Percentiles rank a stretch among this genome's conserved stretches.
phyloP scores from a whole-genome alignment of 1,140 invertebrate species.

The Penaeus chinensis region DNA sequence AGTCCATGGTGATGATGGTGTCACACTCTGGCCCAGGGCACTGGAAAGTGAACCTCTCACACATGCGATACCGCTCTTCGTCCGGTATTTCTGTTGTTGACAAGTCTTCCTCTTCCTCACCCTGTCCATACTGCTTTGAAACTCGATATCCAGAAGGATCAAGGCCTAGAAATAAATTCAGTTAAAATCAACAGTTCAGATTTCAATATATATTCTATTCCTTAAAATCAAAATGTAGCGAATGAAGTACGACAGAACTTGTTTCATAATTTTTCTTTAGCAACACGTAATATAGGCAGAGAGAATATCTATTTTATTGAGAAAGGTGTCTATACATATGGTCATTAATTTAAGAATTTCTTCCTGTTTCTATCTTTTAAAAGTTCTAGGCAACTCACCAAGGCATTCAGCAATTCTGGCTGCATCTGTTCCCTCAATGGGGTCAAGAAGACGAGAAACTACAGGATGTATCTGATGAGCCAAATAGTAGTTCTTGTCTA shows the following conservation, averaged over 20 bases:
- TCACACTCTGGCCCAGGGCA: slow-evolving; percentile 70
- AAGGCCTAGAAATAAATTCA: slow-evolving; percentile 67
- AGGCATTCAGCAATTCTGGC: slow-evolving; percentile 89
- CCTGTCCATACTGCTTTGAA: slow-evolving; percentile 67
- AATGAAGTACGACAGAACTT: too few relatives aligned
- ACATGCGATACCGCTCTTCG: slow-evolving; percentile 81
- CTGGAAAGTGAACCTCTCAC: slow-evolving; percentile 72
- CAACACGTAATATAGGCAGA: neutral
- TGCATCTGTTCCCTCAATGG: slow-evolving; percentile 93
- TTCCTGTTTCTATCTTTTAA: too few relatives aligned
- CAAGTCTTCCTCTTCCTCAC: slow-evolving; percentile 71
- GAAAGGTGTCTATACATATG: too few relatives aligned
- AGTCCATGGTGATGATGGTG: slow-evolving; percentile 61
- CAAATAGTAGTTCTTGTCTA: slow-evolving; percentile 85
- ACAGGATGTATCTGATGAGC: slow-evolving; percentile 93
- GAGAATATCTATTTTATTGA: neutral
- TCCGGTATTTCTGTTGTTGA: slow-evolving; percentile 71
- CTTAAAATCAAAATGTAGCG: too few relatives aligned
- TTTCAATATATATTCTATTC: too few relatives aligned
- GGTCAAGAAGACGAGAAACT: slow-evolving; percentile 91
- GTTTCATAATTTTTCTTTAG: too few relatives aligned
- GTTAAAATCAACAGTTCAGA: too few relatives aligned
- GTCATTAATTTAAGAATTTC: too few relatives aligned
- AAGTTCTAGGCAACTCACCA: slow-evolving; percentile 71
- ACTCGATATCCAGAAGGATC: slow-evolving; percentile 71